Evolutionary conservation across 2,113 vertebrate species (phyloP).

Genomic region (Tachysurus fulvidraco): DNA sequence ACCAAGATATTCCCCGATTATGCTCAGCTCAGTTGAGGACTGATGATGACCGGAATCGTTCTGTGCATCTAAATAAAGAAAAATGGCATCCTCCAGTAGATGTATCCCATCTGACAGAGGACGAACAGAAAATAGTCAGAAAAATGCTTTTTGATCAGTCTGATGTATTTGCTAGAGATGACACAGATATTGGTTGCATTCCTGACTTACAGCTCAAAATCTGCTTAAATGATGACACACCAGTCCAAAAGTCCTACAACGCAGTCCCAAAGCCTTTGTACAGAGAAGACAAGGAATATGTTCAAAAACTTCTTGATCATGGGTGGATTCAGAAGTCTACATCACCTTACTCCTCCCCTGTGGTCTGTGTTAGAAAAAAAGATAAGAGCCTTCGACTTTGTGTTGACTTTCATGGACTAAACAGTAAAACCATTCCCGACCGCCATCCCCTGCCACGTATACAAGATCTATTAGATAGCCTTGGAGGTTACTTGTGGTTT

Average conservation of each 20-base stretch:
- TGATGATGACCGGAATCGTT: too few species aligned
- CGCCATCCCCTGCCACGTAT: background rate
- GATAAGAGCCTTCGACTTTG: background rate
- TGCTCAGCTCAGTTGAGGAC: too few species aligned
- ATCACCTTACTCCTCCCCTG: conserved; percentile 25
- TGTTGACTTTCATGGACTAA: background rate
- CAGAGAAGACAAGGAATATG: conserved; percentile 39
- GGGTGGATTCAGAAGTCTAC: conserved; percentile 39
- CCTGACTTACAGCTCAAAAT: conserved; percentile 28
- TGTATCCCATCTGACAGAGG: background rate
- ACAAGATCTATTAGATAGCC: conserved; percentile 7
- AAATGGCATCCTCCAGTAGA: background rate
- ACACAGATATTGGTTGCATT: conserved; percentile 45
- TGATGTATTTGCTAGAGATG: conserved; percentile 34
- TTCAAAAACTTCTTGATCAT: conserved; percentile 23
- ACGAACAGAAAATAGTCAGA: background rate
- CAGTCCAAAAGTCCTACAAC: conserved; percentile 39
- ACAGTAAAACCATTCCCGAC: conserved; percentile 21
- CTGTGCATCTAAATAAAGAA: too few species aligned
- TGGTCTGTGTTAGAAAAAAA: conserved; percentile 45
- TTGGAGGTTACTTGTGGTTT: too few species aligned
- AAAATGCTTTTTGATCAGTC: conserved; percentile 37
- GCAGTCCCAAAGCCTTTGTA: conserved; percentile 39
- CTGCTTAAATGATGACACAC: conserved; percentile 13
- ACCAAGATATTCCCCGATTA: too few species aligned